Evolutionary conservation across 2,888 invertebrate species (phyloP).

Genomic region (Junonia oenone): DNA sequence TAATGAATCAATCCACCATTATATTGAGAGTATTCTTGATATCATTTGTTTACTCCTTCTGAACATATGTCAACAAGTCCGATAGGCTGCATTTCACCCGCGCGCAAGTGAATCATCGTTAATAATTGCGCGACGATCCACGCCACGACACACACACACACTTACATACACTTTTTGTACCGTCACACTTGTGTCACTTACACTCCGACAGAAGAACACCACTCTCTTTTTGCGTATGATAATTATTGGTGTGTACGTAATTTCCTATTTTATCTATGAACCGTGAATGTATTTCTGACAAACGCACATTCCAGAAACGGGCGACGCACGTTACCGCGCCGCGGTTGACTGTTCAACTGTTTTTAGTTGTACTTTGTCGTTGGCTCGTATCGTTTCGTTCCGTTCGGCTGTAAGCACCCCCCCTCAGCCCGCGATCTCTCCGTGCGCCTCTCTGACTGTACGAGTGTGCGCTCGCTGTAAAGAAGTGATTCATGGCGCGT

Average conservation of each 20-base stretch:
- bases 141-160: constrained; percentile 64
- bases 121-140: constrained; percentile 77
- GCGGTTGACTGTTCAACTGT: constrained; percentile 74
- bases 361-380: constrained; percentile 63
- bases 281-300: constrained; percentile 43
- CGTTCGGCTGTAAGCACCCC: constrained; percentile 48
- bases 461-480: constrained; percentile 54
- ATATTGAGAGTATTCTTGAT: constrained; percentile 57
- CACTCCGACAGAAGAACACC: constrained; percentile 35
- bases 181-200: constrained; percentile 56
- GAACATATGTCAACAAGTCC: constrained; percentile 76
- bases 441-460: constrained; percentile 40
- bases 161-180: constrained; percentile 59
- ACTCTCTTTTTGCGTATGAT: constrained; percentile 42
- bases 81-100: constrained; percentile 77
- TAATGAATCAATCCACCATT: constrained; percentile 70
- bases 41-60: constrained; percentile 74
- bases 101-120: constrained; percentile 78
- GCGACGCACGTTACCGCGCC: constrained; percentile 60
- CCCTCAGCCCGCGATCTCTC: constrained; percentile 54
- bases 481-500: constrained; percentile 79
- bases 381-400: constrained; percentile 67
- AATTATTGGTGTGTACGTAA: constrained; percentile 40
- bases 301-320: constrained; percentile 42
- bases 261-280: constrained; percentile 47